phyloP scores from a whole-genome alignment of 2,797 vertebrate genomes.

The Odontamblyopus lacepedii region DNA sequence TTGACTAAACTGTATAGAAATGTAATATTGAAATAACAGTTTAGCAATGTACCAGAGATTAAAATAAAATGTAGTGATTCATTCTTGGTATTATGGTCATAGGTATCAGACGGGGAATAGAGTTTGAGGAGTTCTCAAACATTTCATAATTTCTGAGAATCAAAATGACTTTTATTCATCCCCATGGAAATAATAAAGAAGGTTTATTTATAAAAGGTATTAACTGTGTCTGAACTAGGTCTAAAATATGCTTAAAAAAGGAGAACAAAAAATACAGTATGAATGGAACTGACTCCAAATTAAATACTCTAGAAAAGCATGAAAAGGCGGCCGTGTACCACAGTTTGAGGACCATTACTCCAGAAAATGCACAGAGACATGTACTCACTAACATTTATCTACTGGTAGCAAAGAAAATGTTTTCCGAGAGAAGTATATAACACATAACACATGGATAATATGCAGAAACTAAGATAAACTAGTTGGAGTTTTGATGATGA shows the following conservation, averaged over 20 bases:
- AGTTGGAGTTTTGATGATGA: background rate
- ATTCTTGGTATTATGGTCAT: background rate
- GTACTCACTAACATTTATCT: background rate
- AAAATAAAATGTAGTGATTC: background rate
- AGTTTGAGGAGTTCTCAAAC: too few relatives aligned
- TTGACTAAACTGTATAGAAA: slow-evolving; percentile 20
- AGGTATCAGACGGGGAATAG: too few relatives aligned
- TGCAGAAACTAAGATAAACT: background rate
- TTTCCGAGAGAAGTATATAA: too few relatives aligned
- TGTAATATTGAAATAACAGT: slow-evolving; percentile 26
- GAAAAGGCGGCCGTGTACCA: background rate
- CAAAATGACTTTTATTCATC: too few relatives aligned
- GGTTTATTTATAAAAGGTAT: too few relatives aligned
- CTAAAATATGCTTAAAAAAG: background rate
- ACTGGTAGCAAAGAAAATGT: background rate
- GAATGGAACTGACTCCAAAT: too few relatives aligned
- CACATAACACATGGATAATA: background rate
- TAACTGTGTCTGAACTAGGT: too few relatives aligned
- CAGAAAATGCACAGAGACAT: background rate
- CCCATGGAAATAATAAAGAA: too few relatives aligned
- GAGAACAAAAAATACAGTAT: background rate
- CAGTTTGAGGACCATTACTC: background rate
- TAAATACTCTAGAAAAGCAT: too few relatives aligned
- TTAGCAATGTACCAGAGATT: background rate
- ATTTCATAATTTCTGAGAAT: too few relatives aligned